Evolutionary conservation across 2,113 vertebrate genomes (phyloP).

Genomic region (Eublepharis macularius): DNA sequence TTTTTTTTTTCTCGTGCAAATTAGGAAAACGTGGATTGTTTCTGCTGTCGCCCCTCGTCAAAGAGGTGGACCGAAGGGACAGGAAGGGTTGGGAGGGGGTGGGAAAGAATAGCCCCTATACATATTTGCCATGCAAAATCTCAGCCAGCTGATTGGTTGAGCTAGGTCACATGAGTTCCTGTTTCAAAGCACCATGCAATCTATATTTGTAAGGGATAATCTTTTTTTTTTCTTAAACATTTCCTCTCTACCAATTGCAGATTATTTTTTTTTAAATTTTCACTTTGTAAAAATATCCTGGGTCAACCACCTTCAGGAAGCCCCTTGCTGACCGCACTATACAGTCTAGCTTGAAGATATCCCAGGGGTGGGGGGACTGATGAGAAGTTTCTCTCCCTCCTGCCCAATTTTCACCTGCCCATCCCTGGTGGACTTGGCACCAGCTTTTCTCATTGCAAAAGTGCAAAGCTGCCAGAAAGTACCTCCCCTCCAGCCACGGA

Average conservation of each 20-base stretch:
- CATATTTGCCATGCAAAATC: conserved; percentile 87
- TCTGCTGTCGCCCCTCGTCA: conserved; percentile 24
- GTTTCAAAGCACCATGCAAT: conserved; percentile 85
- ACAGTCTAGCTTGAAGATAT: background rate
- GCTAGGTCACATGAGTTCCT: conserved; percentile 70
- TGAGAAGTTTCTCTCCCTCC: background rate
- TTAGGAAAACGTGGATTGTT: conserved; percentile 78
- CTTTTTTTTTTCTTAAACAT: conserved; percentile 30
- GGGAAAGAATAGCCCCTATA: conserved; percentile 9
- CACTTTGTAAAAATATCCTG: conserved; percentile 26
- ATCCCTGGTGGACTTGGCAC: background rate
- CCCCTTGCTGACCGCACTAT: background rate
- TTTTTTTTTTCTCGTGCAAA: conserved; percentile 86
- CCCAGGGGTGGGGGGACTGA: background rate
- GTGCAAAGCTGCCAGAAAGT: background rate
- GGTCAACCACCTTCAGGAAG: conserved; percentile 1
- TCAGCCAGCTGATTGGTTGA: conserved; percentile 73
- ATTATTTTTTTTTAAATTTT: conserved; percentile 34
- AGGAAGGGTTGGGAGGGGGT: background rate
- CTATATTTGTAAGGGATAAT: conserved; percentile 49
- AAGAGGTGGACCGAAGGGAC: background rate
- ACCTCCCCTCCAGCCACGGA: background rate
- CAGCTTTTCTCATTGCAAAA: background rate
- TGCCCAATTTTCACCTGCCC: background rate
- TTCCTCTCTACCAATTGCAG: conserved; percentile 33